phyloP scores from a whole-genome alignment of 2,113 vertebrate species.

The Gymnogyps californianus region DNA sequence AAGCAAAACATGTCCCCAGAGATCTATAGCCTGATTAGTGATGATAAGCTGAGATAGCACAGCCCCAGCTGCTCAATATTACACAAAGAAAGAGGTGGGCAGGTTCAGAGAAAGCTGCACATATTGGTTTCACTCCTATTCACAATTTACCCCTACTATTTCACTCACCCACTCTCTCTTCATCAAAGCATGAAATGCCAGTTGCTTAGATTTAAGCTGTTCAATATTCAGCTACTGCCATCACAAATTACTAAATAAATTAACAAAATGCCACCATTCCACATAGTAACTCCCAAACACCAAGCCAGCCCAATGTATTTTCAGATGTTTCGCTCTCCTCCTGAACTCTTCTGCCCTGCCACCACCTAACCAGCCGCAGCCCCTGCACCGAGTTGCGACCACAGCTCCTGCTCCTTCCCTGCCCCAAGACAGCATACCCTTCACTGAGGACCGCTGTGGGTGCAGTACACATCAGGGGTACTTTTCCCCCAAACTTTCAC shows the following conservation, averaged over 20 bases:
- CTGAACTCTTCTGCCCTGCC: neutral
- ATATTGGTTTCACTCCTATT: slow-evolving; percentile 35
- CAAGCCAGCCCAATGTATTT: neutral
- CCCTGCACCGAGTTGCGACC: fast-evolving
- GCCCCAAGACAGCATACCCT: neutral
- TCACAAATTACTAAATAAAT: slow-evolving; percentile 17
- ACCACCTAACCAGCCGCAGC: neutral
- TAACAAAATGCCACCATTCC: neutral
- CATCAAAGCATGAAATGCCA: slow-evolving; percentile 39
- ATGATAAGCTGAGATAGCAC: neutral
- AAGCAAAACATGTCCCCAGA: neutral
- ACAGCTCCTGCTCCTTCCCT: neutral
- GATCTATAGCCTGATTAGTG: neutral
- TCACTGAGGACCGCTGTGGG: neutral
- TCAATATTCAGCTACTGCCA: slow-evolving; percentile 33
- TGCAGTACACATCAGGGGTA: neutral
- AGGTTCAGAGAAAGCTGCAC: slow-evolving; percentile 26
- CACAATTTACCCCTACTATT: slow-evolving; percentile 36
- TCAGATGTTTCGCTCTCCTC: neutral
- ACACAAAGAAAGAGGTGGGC: slow-evolving; percentile 3
- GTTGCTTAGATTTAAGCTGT: slow-evolving; percentile 24
- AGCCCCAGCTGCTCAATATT: neutral
- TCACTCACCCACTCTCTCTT: slow-evolving; percentile 35
- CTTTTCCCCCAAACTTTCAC: neutral
- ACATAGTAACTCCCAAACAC: neutral